Evolutionary conservation across 2,797 vertebrate genomes (phyloP).

Genomic region (Phaenicophaeus curvirostris): DNA sequence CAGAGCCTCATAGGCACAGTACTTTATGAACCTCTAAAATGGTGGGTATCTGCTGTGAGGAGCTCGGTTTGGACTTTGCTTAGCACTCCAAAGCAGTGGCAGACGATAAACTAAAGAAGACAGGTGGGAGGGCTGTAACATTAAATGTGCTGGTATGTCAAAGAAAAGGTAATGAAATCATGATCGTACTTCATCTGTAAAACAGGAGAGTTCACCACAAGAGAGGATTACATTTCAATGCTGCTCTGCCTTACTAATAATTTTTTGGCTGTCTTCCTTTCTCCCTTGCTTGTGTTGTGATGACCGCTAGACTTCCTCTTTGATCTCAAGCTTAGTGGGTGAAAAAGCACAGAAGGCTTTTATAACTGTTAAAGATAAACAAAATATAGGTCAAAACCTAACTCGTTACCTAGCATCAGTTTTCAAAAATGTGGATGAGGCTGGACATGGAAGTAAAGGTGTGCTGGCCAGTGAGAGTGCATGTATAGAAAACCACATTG

Average conservation of each 20-base stretch:
- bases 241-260: not conserved
- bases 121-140: constrained; percentile 25
- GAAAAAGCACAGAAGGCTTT: not conserved
- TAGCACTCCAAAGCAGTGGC: not conserved
- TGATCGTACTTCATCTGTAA: constrained; percentile 28
- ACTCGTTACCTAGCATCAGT: not conserved
- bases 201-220: constrained; percentile 33
- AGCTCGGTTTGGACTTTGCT: not conserved
- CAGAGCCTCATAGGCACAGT: not conserved
- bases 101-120: constrained; percentile 25
- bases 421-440: not conserved
- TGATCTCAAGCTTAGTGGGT: not conserved
- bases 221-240: not conserved
- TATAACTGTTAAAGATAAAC: not conserved
- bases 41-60: not conserved
- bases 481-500: not conserved
- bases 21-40: not conserved
- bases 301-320: not conserved
- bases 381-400: not conserved
- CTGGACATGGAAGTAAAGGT: not conserved
- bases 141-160: constrained; percentile 49
- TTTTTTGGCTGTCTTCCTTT: not conserved
- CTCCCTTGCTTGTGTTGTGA: not conserved
- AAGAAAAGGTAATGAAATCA: constrained; percentile 38
- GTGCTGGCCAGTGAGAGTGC: not conserved